phyloP scores from a whole-genome alignment of 1,140 invertebrate genomes.

The Heliothis subflexa region DNA sequence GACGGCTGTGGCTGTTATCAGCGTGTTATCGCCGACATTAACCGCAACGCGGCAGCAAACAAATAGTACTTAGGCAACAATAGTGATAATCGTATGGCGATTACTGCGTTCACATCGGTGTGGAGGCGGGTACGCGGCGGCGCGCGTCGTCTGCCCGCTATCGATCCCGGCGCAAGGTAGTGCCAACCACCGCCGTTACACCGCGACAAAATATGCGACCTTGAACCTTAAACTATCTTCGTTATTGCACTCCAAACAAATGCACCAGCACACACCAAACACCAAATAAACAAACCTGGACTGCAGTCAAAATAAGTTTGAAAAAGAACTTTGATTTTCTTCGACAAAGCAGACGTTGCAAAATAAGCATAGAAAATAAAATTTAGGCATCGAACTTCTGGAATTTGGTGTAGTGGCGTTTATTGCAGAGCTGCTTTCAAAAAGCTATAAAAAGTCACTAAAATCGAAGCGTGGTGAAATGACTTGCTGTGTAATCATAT shows the following conservation, averaged over 20 bases:
- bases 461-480: conserved; percentile 50
- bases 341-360: too few relatives aligned
- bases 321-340: too few relatives aligned
- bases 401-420: not conserved
- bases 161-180: conserved; percentile 69
- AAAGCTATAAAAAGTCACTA: conserved; percentile 18
- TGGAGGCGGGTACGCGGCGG: conserved; percentile 64
- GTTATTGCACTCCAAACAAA: conserved; percentile 49
- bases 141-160: conserved; percentile 73
- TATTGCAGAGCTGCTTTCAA: conserved; percentile 22
- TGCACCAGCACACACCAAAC: conserved; percentile 47
- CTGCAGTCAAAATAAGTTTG: not conserved
- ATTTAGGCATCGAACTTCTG: conserved; percentile 15
- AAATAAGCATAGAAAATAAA: conserved; percentile 12
- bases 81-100: conserved; percentile 58
- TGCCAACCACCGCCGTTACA: conserved; percentile 61
- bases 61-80: conserved; percentile 51
- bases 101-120: conserved; percentile 50
- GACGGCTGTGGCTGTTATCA: conserved; percentile 48
- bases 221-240: conserved; percentile 65
- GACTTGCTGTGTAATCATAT: conserved; percentile 42
- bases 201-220: conserved; percentile 65
- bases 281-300: conserved; percentile 17
- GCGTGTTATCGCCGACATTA: conserved; percentile 55
- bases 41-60: conserved; percentile 45